phyloP scores from a whole-genome alignment of 2,888 invertebrate genomes.

The Holacanthella duospinosa region DNA sequence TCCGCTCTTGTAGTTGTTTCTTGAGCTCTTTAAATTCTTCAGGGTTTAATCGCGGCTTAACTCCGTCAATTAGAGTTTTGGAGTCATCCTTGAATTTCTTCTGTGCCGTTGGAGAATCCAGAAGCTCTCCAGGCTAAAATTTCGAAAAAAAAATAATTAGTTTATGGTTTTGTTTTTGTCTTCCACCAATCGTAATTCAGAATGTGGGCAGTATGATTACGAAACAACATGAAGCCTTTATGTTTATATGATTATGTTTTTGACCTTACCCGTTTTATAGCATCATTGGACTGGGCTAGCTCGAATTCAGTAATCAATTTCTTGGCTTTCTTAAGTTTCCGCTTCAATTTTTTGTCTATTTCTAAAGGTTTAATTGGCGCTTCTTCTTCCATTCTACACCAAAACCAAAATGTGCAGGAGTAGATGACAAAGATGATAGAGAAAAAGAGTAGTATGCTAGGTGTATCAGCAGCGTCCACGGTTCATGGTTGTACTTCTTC shows the following conservation, averaged over 20 bases:
- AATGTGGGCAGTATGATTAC: too few relatives aligned
- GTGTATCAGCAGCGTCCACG: too few relatives aligned
- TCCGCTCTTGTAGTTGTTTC: constrained; percentile 36
- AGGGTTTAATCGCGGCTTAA: constrained; percentile 18
- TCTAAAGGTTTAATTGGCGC: background rate
- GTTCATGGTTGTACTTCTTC: too few relatives aligned
- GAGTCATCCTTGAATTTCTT: constrained; percentile 2
- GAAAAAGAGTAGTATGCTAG: too few relatives aligned
- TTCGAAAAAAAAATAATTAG: too few relatives aligned
- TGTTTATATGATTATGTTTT: background rate
- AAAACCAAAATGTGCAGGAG: too few relatives aligned
- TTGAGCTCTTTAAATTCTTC: constrained; percentile 37
- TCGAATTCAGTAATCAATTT: constrained; percentile 29
- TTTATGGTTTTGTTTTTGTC: too few relatives aligned
- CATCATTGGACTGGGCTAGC: constrained; percentile 23
- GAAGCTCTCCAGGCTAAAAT: constrained; percentile 19
- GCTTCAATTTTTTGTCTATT: constrained; percentile 8
- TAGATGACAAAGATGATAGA: too few relatives aligned
- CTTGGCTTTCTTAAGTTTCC: constrained; percentile 21
- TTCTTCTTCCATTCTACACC: too few relatives aligned
- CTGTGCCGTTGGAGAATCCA: constrained; percentile 16
- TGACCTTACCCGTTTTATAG: constrained; percentile 21
- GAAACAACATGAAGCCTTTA: background rate
- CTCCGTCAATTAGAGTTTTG: background rate
- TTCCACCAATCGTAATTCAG: too few relatives aligned